Conservation (phyloP, 2,797 vertebrate species). For the Coilia nasus region DNA sequence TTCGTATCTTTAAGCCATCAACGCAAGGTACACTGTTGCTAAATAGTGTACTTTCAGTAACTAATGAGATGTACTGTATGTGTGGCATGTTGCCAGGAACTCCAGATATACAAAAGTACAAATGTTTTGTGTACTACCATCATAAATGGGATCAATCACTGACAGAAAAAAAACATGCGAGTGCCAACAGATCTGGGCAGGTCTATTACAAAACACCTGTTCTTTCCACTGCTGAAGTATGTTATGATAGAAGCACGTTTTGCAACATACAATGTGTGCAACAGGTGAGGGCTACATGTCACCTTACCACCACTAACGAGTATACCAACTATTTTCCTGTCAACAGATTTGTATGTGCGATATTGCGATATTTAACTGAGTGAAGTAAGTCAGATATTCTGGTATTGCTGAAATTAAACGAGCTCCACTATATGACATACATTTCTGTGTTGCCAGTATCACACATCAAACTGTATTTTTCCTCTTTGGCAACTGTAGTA, state of each 20-base stretch:
- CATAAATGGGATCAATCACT: background rate
- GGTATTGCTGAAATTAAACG: background rate
- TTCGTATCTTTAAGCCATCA: constrained; percentile 44
- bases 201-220: background rate
- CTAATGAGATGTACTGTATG: background rate
- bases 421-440: background rate
- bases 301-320: background rate
- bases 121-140: background rate
- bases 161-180: background rate
- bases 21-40: constrained; percentile 40
- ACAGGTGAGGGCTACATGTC: background rate
- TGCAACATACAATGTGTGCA: background rate
- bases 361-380: background rate
- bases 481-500: too few species aligned
- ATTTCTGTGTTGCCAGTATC: background rate
- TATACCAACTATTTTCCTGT: background rate
- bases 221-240: background rate
- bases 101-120: background rate
- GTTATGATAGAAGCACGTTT: background rate
- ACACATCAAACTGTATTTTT: too few species aligned
- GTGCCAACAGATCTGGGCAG: background rate
- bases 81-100: background rate
- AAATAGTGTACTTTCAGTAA: constrained; percentile 29
- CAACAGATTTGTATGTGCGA: background rate
- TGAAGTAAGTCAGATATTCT: background rate